Base-by-base conservation (phyloP, 2,888 invertebrate genomes). In the Tridacna gigas region DNA sequence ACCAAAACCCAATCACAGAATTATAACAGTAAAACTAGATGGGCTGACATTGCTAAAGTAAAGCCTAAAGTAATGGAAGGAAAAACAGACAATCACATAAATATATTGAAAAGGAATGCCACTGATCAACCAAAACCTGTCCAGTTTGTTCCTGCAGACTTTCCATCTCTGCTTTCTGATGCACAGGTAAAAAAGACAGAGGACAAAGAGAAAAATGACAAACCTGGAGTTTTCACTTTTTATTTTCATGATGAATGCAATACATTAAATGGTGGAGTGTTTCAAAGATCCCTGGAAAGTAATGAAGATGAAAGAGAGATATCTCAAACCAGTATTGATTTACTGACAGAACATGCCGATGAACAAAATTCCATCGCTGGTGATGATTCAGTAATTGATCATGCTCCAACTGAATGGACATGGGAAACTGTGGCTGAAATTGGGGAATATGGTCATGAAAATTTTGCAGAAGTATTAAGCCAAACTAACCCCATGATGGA, bases 21-120 rank as follows among this genome's bases (percentile, higher is more conserved):
- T n/a, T 12, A 22, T 18, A 47, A 48, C 18, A 69, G 73, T 25
- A 81, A 67, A 20, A 76, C 79, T 20, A 80, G 86, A 63, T 88
- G 88, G 89, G 88, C 89, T 0, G 90, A 90, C 73, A 79, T 89
- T 51, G 86, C 88, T 15, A 88, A 84, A 56, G 88, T 82, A n/a
- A 61, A 56, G n/a, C 67, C 67, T 5, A 77, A 67, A 25, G 13
- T 47, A 13, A 13, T 22, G 22, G 63, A 63, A 13, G 13, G 25
- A 7, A 63, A 63, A 13, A 63, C 12, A 22, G 71, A 71, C 11
- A 71, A 22, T 11, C 25, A 22, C 1, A 51, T 51, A 51, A 69
- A 47, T 4, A 51, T 25, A 20, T 12, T 51, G n/a, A 48, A 71
- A n/a, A 48, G 51, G 5, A 51, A 48, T 25, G 0, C 26, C n/a